Base-by-base conservation (phyloP, 2,797 vertebrate species). In the Otolemur crassicaudatus region DNA sequence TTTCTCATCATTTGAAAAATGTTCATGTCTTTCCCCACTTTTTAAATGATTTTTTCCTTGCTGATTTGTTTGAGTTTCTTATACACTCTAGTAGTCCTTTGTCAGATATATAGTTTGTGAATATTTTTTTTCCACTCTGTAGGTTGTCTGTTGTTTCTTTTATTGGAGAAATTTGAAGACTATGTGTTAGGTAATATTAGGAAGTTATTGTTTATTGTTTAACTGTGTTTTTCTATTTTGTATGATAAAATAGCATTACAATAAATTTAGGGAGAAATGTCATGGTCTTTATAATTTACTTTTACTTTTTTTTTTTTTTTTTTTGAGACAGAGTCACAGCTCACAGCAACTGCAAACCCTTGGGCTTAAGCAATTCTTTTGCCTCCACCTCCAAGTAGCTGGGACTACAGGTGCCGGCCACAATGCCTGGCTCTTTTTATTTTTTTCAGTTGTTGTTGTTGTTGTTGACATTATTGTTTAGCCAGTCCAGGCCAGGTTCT, bases 181-280 rank as follows among this genome's bases (percentile, higher is more conserved):
- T 60, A 4, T 12, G 19, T 60, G 5, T 69, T 83, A 27, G 0
- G 25, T 73, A 63, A 75, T 63, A 65, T 23, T 37, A 83, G 56
- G 22, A 46, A 77, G 69, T 80, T 58, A 53, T 40, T 72, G 31
- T 63, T 84, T 90, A 63, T 90, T 73, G 11, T n/a, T 84, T 9
- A 65, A 29, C n/a, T 83, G 31, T 69, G 29, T 20, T 53, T 53
- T 77, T n/a, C 40, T 19, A 34, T 25, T 5, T 94, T 43, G 69
- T 91, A 14, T 75, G 17, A 46, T 14, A 94, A 80, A 84, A 89
- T 79, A 84, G 63, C 27, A 72, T 87, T 79, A 37, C n/a, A 92
- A 49, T 83, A 16, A 53, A 56, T 70, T 81, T 83, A 83, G 31
- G 27, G 7, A 79, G 37, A 82, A 63, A 73, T 89, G 8, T 67